A percentile compares a stretch with the other conserved stretches of the same genome.
Evolutionary conservation across 2,888 invertebrate species (phyloP).

Genomic region (Melikaiella ostensackeni): DNA sequence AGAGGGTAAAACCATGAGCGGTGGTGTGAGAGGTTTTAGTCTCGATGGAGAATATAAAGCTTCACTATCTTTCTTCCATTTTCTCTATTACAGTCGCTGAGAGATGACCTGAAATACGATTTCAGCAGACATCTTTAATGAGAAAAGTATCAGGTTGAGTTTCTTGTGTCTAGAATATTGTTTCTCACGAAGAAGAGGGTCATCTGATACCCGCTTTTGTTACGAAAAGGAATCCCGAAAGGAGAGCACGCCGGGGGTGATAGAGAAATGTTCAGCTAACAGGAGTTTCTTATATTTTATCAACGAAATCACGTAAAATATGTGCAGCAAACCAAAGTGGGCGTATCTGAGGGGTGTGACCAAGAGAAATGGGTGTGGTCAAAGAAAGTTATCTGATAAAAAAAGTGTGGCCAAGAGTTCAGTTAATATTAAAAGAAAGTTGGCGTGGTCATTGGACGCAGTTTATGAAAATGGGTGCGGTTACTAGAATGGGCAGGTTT

Average conservation of each 20-base stretch:
- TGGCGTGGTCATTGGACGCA: no score
- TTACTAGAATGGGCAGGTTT: no score
- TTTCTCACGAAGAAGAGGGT: slow-evolving; percentile 9
- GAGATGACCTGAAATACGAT: slow-evolving; percentile 36
- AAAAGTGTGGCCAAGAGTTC: no score
- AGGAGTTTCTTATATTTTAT: no score
- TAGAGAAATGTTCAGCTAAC: neutral
- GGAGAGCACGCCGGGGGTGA: neutral
- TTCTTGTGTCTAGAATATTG: slow-evolving; percentile 38
- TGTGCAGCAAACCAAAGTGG: no score
- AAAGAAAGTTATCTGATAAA: no score
- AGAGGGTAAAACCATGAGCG: slow-evolving; percentile 47
- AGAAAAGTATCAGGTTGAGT: slow-evolving; percentile 28
- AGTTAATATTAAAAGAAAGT: no score
- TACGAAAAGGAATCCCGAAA: neutral
- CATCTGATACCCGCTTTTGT: slow-evolving; percentile 6
- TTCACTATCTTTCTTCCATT: neutral
- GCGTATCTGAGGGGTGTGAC: no score
- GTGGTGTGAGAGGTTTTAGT: slow-evolving; percentile 43
- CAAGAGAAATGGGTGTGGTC: no score
- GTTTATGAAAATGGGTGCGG: no score
- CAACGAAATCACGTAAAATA: no score
- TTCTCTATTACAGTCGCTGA: slow-evolving; percentile 21
- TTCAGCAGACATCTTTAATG: slow-evolving; percentile 29
- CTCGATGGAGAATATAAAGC: slow-evolving; percentile 32